phyloP scores from a whole-genome alignment of 1,140 invertebrate genomes.

The Drosophila navojoa region DNA sequence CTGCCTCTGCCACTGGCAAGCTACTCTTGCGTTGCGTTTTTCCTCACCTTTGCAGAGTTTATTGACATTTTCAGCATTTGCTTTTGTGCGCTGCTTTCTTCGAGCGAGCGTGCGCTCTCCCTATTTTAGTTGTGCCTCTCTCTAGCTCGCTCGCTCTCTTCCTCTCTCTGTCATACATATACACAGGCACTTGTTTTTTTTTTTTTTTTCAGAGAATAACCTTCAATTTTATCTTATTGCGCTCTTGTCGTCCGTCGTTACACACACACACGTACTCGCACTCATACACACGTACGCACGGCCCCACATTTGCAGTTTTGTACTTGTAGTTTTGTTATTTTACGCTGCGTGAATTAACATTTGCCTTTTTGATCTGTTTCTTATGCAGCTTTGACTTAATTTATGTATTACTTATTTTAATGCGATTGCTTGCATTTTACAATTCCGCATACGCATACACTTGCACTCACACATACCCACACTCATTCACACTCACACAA shows the following conservation, averaged over 20 bases:
- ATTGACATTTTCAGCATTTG: conserved; percentile 80
- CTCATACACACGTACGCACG: conserved; percentile 16
- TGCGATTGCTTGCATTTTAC: conserved; percentile 35
- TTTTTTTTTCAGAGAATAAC: conserved; percentile 78
- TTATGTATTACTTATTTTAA: conserved; percentile 42
- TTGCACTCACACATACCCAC: conserved; percentile 16
- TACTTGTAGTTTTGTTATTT: conserved; percentile 43
- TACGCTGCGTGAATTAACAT: conserved; percentile 48
- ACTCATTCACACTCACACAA: conserved; percentile 13
- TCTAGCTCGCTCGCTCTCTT: conserved; percentile 5
- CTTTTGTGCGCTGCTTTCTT: conserved; percentile 79
- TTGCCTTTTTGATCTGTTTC: conserved; percentile 41
- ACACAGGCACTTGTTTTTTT: conserved; percentile 74
- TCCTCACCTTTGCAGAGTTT: conserved; percentile 82
- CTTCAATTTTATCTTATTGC: conserved; percentile 81
- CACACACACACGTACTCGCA: conserved; percentile 26
- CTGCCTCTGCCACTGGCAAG: conserved; percentile 17
- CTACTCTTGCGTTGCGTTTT: conserved; percentile 76
- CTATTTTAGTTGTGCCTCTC: conserved; percentile 26
- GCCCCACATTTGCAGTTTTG: conserved; percentile 33
- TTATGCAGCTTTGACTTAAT: conserved; percentile 39
- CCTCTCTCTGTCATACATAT: conserved; percentile 9
- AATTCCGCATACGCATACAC: conserved; percentile 32
- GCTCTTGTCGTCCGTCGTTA: conserved; percentile 48
- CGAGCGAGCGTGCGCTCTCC: conserved; percentile 60